A percentile compares a stretch with the other conserved stretches of the same genome.
These are phyloP conservation scores for Dusona sp. DNA, from an alignment of 2,888 invertebrate genomes.

Conservation along the genomic window DNA sequence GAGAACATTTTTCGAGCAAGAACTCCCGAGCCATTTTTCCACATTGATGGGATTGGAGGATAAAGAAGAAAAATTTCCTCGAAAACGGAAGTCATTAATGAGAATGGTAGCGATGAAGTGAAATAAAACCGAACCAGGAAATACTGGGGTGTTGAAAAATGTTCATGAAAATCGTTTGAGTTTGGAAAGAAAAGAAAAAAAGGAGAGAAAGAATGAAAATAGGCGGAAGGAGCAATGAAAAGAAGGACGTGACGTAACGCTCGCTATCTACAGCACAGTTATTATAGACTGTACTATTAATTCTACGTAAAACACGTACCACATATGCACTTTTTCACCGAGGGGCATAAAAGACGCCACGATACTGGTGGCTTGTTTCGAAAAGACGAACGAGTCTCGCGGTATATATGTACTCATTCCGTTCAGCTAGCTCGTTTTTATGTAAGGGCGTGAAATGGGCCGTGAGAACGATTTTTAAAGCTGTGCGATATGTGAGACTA, in stretches of 20 bases:
- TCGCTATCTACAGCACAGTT: conserved; percentile 25
- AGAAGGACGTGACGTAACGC: conserved; percentile 25
- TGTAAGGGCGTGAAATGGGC: conserved; percentile 54
- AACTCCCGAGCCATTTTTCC: neutral
- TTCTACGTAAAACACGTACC: conserved; percentile 23
- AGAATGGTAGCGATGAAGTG: conserved; percentile 24
- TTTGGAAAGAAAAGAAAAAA: neutral
- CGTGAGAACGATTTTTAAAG: conserved; percentile 57
- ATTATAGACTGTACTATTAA: conserved; percentile 43
- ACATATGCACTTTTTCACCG: conserved; percentile 29
- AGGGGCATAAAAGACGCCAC: conserved; percentile 43
- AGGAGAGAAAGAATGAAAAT: neutral
- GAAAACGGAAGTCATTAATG: conserved; percentile 46
- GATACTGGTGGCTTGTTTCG: conserved; percentile 36
- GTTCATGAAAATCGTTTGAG: conserved; percentile 51
- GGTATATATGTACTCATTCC: conserved; percentile 16
- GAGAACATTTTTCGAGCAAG: neutral
- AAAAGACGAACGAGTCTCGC: conserved; percentile 13
- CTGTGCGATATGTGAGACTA: conserved; percentile 27
- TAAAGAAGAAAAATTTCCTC: neutral
- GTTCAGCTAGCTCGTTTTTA: conserved; percentile 42
- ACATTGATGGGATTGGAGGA: neutral
- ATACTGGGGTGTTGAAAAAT: conserved; percentile 49
- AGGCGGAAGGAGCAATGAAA: conserved; percentile 7
- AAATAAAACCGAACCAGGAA: conserved; percentile 37